Base-by-base conservation (phyloP, 2,888 invertebrate species). In the Agonopterix heracliana region DNA sequence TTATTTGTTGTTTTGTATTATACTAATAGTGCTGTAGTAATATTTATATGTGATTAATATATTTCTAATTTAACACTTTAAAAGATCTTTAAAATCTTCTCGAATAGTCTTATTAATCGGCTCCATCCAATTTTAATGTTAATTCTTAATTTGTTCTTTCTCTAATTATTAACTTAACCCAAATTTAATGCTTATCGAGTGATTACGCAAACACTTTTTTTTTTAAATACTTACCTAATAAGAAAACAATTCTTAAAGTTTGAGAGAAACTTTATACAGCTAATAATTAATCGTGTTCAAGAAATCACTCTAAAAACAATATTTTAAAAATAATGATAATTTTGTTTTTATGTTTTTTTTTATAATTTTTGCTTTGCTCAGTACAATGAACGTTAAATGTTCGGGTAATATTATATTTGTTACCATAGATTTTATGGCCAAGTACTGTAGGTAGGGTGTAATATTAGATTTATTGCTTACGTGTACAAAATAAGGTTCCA, bases 1-100 rank as follows among this genome's bases (percentile, higher is more conserved):
- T 87, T 88, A 87, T 86, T 86, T 87, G 82, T 86, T 87, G 74
- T 78, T 86, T 81, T 86, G 77, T 83, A 79, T 73, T 73, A 73
- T 71, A 75, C 64, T 64, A 64, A 72, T 82, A 83, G 74, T 70
- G 71, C 74, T 71, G 67, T 81, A 82, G 74, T 67, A 72, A 67
- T 79, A 82, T 67, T 68, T 72, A 71, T 65, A 62, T 58, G 68
- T 73, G 63, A 78, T 63, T 83, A 81, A 81, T 83, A 79, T 83
- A 84, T 80, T 78, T 75, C 63, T 77, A 70, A 72, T 77, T 74
- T 72, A 68, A 71, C 59, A 57, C 51, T 53, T 48, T 46, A 55
- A 38, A 26, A 26, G 10, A 12, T 12, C 74, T 68, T 64, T 71
- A 71, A 68, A 66, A 66, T 61, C 59, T 66, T 62, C 52, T 41